Percentiles rank a stretch among this genome's conserved stretches.
Conservation (phyloP, 2,797 vertebrate genomes). For the Helicolenus hilgendorfi region DNA sequence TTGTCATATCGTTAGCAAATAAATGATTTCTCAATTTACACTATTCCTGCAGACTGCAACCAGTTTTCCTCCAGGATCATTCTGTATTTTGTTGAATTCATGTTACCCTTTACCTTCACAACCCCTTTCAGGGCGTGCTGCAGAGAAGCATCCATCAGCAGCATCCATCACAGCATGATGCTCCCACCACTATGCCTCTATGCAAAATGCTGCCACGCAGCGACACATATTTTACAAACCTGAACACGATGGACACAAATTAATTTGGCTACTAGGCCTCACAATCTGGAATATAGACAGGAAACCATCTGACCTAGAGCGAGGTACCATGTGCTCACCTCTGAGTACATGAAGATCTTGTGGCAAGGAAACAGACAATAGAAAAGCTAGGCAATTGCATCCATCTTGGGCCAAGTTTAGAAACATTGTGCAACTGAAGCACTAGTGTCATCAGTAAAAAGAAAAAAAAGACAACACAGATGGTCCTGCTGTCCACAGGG, state of each 20-base stretch:
- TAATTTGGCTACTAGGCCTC: background rate
- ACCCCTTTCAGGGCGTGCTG: background rate
- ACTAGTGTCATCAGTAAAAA: constrained; percentile 77
- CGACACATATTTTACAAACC: background rate
- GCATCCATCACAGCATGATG: background rate
- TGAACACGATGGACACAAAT: background rate
- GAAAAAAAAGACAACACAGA: constrained; percentile 77
- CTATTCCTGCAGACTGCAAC: background rate
- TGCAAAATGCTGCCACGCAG: background rate
- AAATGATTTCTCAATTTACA: background rate
- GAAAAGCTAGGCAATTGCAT: constrained; percentile 24
- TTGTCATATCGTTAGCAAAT: background rate
- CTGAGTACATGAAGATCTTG: constrained; percentile 9
- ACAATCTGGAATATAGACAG: constrained; percentile 1
- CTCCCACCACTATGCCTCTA: background rate
- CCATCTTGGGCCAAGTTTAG: constrained; percentile 53
- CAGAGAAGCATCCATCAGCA: constrained; percentile 6
- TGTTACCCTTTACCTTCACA: background rate
- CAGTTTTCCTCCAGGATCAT: background rate
- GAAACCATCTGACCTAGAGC: constrained; percentile 12
- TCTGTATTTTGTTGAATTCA: constrained; percentile 7
- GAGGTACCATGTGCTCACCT: background rate
- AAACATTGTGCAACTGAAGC: constrained; percentile 71
- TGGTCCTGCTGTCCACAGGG: constrained; percentile 78
- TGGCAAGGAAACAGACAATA: constrained; percentile 44